Percentiles rank a stretch among this genome's conserved stretches.
phyloP scores from a whole-genome alignment of 2,113 vertebrate genomes.

The Trogon melanurus region DNA sequence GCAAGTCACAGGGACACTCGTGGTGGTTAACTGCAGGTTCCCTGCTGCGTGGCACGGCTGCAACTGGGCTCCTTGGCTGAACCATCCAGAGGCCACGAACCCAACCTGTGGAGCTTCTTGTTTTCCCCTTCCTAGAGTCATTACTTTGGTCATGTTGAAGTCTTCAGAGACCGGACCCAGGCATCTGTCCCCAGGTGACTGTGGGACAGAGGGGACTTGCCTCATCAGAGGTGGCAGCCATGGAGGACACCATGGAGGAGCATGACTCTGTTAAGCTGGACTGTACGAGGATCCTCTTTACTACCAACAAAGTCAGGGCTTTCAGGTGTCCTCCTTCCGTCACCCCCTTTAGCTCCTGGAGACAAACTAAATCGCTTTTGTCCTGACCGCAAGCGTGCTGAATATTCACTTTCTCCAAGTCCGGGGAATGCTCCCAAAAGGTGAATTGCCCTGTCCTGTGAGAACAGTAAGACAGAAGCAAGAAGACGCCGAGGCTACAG shows the following conservation, averaged over 20 bases:
- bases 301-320: background rate
- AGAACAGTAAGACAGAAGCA: conserved; percentile 20
- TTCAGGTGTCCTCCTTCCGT: background rate
- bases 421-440: conserved; percentile 28
- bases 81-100: background rate
- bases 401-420: conserved; percentile 45
- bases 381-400: background rate
- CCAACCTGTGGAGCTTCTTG: background rate
- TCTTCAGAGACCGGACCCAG: conserved; percentile 24
- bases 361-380: conserved; percentile 41
- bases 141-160: conserved; percentile 64
- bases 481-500: conserved; percentile 10
- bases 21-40: background rate
- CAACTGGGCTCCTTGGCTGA: background rate
- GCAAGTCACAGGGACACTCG: background rate
- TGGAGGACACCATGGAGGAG: background rate
- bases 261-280: background rate
- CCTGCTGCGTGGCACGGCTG: background rate
- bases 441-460: conserved; percentile 43
- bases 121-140: conserved; percentile 9
- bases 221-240: background rate
- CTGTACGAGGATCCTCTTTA: background rate
- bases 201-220: background rate
- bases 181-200: background rate
- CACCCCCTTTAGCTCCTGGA: background rate